phyloP scores from a whole-genome alignment of 2,797 vertebrate species.

The Psittacula derbiana region DNA sequence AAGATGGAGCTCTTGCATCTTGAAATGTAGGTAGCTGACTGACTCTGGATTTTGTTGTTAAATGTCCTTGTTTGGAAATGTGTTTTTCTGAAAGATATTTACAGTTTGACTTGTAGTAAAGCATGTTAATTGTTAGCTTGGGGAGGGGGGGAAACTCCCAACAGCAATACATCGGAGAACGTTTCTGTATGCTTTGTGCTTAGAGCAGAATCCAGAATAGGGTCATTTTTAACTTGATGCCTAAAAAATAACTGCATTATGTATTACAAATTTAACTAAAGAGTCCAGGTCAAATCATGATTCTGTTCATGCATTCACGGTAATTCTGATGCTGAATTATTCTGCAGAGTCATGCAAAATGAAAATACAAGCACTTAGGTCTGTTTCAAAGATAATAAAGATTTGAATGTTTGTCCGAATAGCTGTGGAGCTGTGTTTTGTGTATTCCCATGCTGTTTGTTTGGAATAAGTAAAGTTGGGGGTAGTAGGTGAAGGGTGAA shows the following conservation, averaged over 20 bases:
- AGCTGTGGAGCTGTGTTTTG: background rate
- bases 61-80: background rate
- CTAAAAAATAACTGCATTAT: background rate
- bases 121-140: background rate
- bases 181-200: background rate
- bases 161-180: accelerated
- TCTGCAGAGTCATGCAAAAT: conserved; percentile 11
- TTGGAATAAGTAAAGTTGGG: background rate
- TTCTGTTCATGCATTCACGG: background rate
- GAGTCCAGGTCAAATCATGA: background rate
- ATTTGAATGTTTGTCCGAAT: background rate
- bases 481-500: background rate
- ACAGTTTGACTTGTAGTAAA: background rate
- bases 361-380: background rate
- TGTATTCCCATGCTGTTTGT: background rate
- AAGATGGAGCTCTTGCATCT: background rate
- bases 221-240: background rate
- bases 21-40: background rate
- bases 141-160: background rate
- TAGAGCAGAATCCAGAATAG: background rate
- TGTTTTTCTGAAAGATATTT: background rate
- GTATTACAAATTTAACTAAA: background rate
- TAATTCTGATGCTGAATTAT: background rate
- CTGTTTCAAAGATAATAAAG: background rate
- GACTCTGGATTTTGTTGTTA: background rate